Base-by-base conservation (phyloP, 1,140 invertebrate genomes). In the Drosophila pallidifrons region DNA sequence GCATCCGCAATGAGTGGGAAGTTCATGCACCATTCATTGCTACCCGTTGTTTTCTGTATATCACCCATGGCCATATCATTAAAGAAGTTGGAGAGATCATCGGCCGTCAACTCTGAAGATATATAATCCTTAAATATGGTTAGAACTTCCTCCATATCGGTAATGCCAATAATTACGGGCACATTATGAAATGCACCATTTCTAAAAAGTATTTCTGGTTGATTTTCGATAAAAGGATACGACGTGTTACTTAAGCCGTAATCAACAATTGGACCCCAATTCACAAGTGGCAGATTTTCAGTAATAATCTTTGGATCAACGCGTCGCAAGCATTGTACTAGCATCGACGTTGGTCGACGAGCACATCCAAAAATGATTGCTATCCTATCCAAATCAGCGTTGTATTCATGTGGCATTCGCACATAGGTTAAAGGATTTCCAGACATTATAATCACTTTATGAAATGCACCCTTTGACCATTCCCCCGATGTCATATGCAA, bases 191-290 rank as follows among this genome's bases (percentile, higher is more conserved):
- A 94, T 77, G 94, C 92, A 35, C 94, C 95, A 61, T 91, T 93
- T 71, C 94, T 93, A 54, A 96, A 94, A 54, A 95, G 92, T 51
- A 93, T 94, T 30, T 93, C 94, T 0, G 96, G 96, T 57, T 95
- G 92, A 73, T 94, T 94, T 5, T 95, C 92, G 11, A 97, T 88
- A 82, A 97, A 96, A 0, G 95, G 94, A 1, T 94, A 92, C 1
- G 94, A 94, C 1, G 93, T 93, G 74, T 96, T 96, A 74, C 94
- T 96, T 11, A 96, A 94, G n/a, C 94, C 94, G 1, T 85, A 93
- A 82, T 97, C 96, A 1, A 97, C 93, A 1, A 96, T 94, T 6
- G 96, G 96, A 47, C 96, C 95, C 96, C 96, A 97, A 20, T 95
- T 94, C 1, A 96, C 94, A 55, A 94, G 72, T 1, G 95, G 95